Conservation (phyloP, 1,140 invertebrate species). For the Notospermus geniculatus region DNA sequence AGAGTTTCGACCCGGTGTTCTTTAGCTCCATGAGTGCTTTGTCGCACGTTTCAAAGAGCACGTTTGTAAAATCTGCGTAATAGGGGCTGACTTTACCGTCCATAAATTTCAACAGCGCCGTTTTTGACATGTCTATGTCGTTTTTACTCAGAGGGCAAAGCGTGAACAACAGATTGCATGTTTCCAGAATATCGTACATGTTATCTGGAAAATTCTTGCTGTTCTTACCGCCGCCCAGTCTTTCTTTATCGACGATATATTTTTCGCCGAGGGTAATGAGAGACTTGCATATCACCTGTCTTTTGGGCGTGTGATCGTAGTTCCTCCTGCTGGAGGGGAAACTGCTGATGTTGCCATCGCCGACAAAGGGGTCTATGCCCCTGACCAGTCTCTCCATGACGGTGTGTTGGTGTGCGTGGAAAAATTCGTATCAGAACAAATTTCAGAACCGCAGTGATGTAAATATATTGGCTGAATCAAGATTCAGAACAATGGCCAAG, state of each 20-base stretch:
- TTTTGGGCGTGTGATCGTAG: neutral
- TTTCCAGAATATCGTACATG: conserved; percentile 10
- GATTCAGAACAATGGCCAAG: neutral
- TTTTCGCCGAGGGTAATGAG: conserved; percentile 4
- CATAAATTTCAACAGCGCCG: conserved; percentile 6
- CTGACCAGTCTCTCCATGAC: conserved; percentile 1
- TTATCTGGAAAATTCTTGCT: conserved; percentile 10
- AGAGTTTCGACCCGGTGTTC: neutral
- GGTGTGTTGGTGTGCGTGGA: neutral
- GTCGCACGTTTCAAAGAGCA: conserved; percentile 6
- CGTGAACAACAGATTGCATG: conserved; percentile 5
- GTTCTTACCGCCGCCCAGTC: conserved; percentile 2
- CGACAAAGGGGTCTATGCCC: conserved; percentile 4
- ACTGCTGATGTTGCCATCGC: conserved; percentile 8
- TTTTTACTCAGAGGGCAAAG: conserved; percentile 6
- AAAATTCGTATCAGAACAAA: conserved; percentile 11
- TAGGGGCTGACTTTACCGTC: neutral
- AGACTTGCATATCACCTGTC: conserved; percentile 5
- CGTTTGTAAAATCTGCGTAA: conserved; percentile 11
- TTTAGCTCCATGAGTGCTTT: conserved; percentile 5
- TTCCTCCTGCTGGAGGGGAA: conserved; percentile 4
- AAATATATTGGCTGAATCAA: too few species aligned
- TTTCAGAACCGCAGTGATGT: too few species aligned
- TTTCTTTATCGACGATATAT: conserved; percentile 11
- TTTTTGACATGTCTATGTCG: conserved; percentile 6